phyloP scores from a whole-genome alignment of 2,888 invertebrate species.

The Caenorhabditis becei region DNA sequence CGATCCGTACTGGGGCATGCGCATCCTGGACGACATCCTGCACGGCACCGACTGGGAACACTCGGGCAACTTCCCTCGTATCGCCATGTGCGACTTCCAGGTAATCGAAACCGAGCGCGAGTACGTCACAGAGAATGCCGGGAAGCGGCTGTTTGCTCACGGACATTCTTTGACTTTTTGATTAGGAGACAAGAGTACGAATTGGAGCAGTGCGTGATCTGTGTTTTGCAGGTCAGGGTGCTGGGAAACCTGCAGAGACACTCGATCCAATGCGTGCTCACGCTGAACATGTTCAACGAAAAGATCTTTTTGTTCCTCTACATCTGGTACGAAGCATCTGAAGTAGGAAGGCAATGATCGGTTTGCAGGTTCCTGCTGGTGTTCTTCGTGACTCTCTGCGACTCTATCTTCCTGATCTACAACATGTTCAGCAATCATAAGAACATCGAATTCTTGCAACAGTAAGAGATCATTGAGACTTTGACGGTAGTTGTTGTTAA shows the following conservation, averaged over 20 bases:
- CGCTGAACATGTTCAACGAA: no score
- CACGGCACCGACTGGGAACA: conserved; percentile 79
- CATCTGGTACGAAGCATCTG: conserved; percentile 65
- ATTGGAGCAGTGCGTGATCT: conserved; percentile 13
- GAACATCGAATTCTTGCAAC: conserved; percentile 43
- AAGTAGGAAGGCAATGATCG: not conserved
- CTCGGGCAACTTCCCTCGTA: conserved; percentile 79
- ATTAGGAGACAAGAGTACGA: conserved; percentile 35
- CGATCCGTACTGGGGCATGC: conserved; percentile 76
- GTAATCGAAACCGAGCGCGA: conserved; percentile 44
- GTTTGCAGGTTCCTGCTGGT: conserved; percentile 57
- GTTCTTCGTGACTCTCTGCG: conserved; percentile 59
- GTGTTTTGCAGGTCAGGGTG: conserved; percentile 60
- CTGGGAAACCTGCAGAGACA: conserved; percentile 71
- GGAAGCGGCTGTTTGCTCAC: conserved; percentile 19
- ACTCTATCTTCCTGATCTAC: conserved; percentile 42
- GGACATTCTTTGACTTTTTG: conserved; percentile 52
- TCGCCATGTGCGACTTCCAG: conserved; percentile 80
- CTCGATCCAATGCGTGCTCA: conserved; percentile 73
- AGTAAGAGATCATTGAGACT: conserved; percentile 30
- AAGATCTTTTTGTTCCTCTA: conserved; percentile 80
- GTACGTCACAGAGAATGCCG: conserved; percentile 7
- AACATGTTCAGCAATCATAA: conserved; percentile 57
- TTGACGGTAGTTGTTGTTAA: not conserved
- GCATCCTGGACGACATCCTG: conserved; percentile 75